phyloP scores from a whole-genome alignment of 2,797 vertebrate genomes.

The Halcyon badia region DNA sequence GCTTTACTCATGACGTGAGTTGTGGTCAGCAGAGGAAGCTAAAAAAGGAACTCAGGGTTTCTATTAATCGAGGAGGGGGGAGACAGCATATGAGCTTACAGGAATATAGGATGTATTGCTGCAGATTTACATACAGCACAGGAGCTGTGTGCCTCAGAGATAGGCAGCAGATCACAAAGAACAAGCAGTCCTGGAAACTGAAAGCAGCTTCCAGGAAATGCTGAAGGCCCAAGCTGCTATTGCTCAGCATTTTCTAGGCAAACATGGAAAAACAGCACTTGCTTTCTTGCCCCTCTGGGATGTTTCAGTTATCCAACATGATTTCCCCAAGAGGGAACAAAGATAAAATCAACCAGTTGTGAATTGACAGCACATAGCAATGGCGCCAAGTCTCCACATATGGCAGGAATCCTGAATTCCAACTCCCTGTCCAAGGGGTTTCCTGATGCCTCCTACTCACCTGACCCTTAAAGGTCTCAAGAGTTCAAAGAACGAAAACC shows the following conservation, averaged over 20 bases:
- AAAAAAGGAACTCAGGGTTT: conserved; percentile 62
- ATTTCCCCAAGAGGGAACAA: not conserved
- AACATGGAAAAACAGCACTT: not conserved
- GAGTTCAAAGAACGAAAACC: not conserved
- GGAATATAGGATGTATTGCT: conserved; percentile 61
- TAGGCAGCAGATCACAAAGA: not conserved
- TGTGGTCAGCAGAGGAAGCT: conserved; percentile 71
- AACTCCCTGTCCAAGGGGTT: not conserved
- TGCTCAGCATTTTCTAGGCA: not conserved
- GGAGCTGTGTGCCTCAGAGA: conserved; percentile 35
- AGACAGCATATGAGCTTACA: conserved; percentile 20
- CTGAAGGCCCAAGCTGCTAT: not conserved
- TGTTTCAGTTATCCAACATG: not conserved
- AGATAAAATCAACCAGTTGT: not conserved
- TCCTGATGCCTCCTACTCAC: not conserved
- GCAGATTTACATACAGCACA: conserved; percentile 50
- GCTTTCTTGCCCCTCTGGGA: not conserved
- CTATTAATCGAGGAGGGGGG: conserved; percentile 5
- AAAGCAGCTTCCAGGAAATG: conserved; percentile 44
- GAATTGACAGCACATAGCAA: not conserved
- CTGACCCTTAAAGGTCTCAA: not conserved
- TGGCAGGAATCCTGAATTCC: not conserved
- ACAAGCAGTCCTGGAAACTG: conserved; percentile 30
- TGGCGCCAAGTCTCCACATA: fast-evolving
- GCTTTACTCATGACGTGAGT: conserved; percentile 54